phyloP scores from a whole-genome alignment of 2,797 vertebrate species.

The Ispidina picta region DNA sequence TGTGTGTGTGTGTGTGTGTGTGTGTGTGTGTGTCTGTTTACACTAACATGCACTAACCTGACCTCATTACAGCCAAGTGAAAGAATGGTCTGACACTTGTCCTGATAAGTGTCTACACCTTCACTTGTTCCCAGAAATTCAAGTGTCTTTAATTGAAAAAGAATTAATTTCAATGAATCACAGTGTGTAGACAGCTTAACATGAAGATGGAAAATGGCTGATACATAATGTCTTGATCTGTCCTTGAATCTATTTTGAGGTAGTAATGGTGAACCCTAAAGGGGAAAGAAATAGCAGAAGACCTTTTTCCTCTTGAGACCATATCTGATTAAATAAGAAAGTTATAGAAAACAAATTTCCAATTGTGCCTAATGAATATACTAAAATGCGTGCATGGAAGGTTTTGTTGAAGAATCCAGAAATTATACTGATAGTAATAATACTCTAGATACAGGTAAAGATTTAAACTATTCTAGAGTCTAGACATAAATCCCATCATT shows the following conservation, averaged over 20 bases:
- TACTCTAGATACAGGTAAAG: background rate
- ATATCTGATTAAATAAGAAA: background rate
- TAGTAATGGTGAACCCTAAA: background rate
- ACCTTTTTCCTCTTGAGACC: background rate
- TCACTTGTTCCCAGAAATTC: background rate
- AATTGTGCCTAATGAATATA: background rate
- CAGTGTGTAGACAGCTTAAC: background rate
- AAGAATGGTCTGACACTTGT: background rate
- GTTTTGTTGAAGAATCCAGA: background rate
- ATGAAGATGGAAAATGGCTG: background rate
- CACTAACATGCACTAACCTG: background rate
- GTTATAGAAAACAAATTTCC: background rate
- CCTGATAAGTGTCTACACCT: accelerated
- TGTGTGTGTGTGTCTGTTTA: accelerated
- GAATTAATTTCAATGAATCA: background rate
- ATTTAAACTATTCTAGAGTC: background rate
- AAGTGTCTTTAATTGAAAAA: background rate
- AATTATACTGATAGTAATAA: background rate
- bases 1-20: accelerated
- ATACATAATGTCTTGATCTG: background rate
- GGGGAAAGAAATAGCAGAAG: background rate
- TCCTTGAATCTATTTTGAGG: background rate
- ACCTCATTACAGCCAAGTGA: accelerated
- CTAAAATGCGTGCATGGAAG: background rate
- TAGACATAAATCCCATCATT: conserved; percentile 39